Evolutionary conservation across 2,113 vertebrate genomes (phyloP).

Genomic region (Sylvicapra grimmia): DNA sequence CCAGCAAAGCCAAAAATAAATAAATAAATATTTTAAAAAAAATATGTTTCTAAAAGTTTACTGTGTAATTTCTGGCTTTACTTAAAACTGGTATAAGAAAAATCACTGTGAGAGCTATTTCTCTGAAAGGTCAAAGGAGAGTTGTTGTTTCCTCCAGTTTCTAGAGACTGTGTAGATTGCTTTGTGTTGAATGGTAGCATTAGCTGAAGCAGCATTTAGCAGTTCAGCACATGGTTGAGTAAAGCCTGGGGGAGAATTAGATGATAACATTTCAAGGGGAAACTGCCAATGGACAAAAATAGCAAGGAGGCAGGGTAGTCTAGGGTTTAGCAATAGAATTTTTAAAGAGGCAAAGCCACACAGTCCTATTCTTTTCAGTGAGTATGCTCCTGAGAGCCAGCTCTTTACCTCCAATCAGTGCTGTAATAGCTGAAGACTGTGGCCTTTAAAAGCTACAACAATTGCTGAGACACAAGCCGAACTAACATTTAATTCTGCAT

Average conservation of each 20-base stretch:
- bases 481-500: conserved; percentile 45
- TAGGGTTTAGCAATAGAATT: conserved; percentile 49
- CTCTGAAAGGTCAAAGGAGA: conserved; percentile 21
- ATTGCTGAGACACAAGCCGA: conserved; percentile 26
- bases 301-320: conserved; percentile 47
- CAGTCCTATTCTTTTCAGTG: conserved; percentile 44
- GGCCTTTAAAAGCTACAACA: conserved; percentile 44
- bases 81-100: conserved; percentile 46
- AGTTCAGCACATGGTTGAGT: conserved; percentile 59
- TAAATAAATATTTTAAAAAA: not conserved
- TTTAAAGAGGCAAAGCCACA: conserved; percentile 51
- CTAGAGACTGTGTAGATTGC: conserved; percentile 11
- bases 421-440: conserved; percentile 38
- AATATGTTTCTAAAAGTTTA: not conserved
- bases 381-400: conserved; percentile 52
- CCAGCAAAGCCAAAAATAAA: not conserved
- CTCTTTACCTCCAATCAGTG: conserved; percentile 50
- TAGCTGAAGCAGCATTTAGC: conserved; percentile 68
- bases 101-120: conserved; percentile 39
- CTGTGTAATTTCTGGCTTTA: conserved; percentile 40
- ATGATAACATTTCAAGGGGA: conserved; percentile 64
- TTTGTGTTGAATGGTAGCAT: conserved; percentile 53
- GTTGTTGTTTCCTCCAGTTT: not conserved
- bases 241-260: conserved; percentile 55
- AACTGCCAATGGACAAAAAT: conserved; percentile 63